These are phyloP conservation scores for Cheilosia grossa DNA, from an alignment of 2,888 invertebrate species.

Conservation along the genomic window DNA sequence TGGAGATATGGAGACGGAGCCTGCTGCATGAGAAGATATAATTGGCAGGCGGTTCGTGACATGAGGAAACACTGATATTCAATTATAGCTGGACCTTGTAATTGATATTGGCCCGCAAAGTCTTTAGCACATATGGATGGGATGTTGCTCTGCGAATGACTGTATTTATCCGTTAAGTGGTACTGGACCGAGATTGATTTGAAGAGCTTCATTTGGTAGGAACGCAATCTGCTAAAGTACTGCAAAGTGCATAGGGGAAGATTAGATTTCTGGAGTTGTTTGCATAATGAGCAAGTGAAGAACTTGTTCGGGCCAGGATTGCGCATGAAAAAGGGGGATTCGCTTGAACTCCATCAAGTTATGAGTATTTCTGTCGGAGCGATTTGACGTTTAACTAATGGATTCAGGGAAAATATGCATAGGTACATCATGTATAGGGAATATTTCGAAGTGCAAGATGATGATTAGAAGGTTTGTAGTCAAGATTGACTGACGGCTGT, in stretches of 20 bases:
- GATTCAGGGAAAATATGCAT: too few relatives aligned
- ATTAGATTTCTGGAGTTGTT: neutral
- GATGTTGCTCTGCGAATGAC: conserved; percentile 41
- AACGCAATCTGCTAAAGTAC: neutral
- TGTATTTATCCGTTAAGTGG: conserved; percentile 52
- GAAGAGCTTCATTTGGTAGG: conserved; percentile 18
- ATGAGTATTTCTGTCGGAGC: too few relatives aligned
- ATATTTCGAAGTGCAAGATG: too few relatives aligned
- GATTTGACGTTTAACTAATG: too few relatives aligned
- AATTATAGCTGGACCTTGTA: conserved; percentile 61
- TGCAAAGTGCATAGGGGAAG: neutral
- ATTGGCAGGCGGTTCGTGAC: conserved; percentile 58
- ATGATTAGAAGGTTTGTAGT: too few relatives aligned
- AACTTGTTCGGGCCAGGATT: too few relatives aligned
- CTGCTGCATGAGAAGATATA: conserved; percentile 31
- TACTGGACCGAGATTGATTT: conserved; percentile 17
- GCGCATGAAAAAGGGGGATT: too few relatives aligned
- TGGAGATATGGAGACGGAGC: neutral
- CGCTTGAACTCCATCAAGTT: too few relatives aligned
- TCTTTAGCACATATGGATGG: conserved; percentile 51
- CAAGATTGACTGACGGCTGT: too few relatives aligned
- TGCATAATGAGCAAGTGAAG: too few relatives aligned
- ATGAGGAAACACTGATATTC: conserved; percentile 65
- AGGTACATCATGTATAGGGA: too few relatives aligned
- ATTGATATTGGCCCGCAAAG: conserved; percentile 57